phyloP scores from a whole-genome alignment of 2,113 vertebrate genomes.

The Anthoscopus minutus region DNA sequence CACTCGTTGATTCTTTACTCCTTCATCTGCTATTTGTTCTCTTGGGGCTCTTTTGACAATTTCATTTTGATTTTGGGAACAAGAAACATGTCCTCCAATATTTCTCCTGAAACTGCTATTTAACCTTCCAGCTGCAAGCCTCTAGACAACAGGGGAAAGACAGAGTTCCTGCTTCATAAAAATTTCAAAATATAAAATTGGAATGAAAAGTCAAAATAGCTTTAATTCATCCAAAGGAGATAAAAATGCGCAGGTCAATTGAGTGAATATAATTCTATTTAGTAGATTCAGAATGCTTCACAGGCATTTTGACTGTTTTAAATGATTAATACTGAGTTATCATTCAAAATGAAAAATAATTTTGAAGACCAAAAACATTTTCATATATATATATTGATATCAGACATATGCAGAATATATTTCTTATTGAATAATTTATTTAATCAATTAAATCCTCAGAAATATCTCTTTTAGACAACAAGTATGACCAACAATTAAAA shows the following conservation, averaged over 20 bases:
- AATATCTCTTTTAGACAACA: background rate
- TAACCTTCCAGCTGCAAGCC: background rate
- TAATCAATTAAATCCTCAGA: background rate
- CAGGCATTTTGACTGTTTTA: background rate
- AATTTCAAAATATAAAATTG: background rate
- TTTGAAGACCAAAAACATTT: background rate
- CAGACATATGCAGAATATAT: background rate
- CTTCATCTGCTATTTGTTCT: background rate
- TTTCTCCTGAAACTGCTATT: background rate
- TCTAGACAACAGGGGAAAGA: background rate
- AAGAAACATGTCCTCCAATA: background rate
- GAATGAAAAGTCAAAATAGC: background rate
- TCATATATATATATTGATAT: background rate
- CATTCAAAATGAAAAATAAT: background rate
- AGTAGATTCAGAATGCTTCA: background rate
- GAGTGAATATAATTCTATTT: background rate
- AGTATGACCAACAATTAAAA: fast-evolving
- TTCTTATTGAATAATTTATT: background rate
- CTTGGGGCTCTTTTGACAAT: background rate
- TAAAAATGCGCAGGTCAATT: fast-evolving
- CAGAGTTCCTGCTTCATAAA: background rate
- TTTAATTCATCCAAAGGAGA: background rate
- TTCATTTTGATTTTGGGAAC: background rate
- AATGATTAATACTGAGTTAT: background rate
- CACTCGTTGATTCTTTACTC: background rate